These are phyloP conservation scores for Psilanteris sp. DNA, from an alignment of 1,140 invertebrate species.

Conservation along the genomic window DNA sequence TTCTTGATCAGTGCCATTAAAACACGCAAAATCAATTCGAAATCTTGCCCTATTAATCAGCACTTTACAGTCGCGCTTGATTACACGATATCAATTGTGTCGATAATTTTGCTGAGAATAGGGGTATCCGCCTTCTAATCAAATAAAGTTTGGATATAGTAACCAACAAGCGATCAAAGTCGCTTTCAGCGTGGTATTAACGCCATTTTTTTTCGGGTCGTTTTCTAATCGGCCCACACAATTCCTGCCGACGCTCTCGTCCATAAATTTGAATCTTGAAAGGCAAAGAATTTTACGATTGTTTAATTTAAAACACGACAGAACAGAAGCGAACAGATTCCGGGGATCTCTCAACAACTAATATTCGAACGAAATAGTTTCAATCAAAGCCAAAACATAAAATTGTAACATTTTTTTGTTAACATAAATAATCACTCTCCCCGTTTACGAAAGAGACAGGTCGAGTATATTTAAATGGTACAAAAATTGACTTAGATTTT, in stretches of 20 bases:
- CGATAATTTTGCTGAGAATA: no score
- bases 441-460: no score
- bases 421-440: no score
- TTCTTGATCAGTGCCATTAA: not conserved
- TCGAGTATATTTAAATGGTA: no score
- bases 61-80: no score
- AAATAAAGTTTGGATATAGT: no score
- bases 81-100: no score
- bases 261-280: constrained; percentile 31
- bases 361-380: not conserved
- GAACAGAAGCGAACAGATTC: constrained; percentile 26
- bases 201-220: constrained; percentile 10
- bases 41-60: constrained; percentile 5
- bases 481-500: no score
- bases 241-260: constrained; percentile 12
- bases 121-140: no score
- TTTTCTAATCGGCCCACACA: constrained; percentile 20
- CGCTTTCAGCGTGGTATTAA: constrained; percentile 2
- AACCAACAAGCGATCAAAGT: constrained; percentile 11
- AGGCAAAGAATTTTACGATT: constrained; percentile 27
- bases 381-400: no score
- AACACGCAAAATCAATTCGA: constrained; percentile 15
- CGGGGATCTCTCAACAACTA: not conserved
- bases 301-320: constrained; percentile 29
- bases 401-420: no score